A percentile compares a stretch with the other conserved stretches of the same genome.
These are phyloP conservation scores for Rhizomys pruinosus DNA, from an alignment of 2,113 vertebrate genomes.

Conservation along the genomic window DNA sequence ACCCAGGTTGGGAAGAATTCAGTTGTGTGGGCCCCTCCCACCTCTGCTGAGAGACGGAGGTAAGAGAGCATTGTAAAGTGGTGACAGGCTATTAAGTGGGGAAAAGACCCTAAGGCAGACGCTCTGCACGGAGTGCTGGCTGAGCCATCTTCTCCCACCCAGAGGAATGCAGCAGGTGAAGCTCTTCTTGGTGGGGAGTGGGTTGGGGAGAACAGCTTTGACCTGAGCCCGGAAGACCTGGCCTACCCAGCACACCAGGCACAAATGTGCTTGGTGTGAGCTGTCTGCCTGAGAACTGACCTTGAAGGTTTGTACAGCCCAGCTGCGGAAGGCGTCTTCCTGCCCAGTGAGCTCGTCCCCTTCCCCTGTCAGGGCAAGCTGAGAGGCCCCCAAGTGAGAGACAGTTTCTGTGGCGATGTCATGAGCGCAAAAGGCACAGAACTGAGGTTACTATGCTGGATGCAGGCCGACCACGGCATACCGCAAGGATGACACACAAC, in stretches of 20 bases:
- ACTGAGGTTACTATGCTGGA: slow-evolving; percentile 93
- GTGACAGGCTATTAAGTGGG: not conserved
- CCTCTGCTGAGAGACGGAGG: not conserved
- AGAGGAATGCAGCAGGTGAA: no score
- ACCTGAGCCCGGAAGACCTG: not conserved
- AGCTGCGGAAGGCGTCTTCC: slow-evolving; percentile 88
- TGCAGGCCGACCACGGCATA: slow-evolving; percentile 91
- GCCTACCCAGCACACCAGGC: fast-evolving
- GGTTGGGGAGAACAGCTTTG: not conserved
- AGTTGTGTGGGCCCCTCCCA: not conserved
- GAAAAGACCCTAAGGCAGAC: not conserved
- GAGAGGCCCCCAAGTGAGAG: slow-evolving; percentile 86
- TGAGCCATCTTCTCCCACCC: not conserved
- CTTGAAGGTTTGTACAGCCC: slow-evolving; percentile 90
- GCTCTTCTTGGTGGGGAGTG: not conserved
- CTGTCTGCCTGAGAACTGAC: slow-evolving; percentile 74
- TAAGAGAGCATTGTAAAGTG: not conserved
- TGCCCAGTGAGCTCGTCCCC: slow-evolving; percentile 91
- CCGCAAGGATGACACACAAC: slow-evolving; percentile 61
- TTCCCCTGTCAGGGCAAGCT: slow-evolving; percentile 85
- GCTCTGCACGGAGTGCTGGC: not conserved
- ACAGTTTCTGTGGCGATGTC: slow-evolving; percentile 87
- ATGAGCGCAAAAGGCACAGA: slow-evolving; percentile 93
- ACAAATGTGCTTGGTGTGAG: not conserved
- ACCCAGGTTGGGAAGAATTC: no score